phyloP scores from a whole-genome alignment of 2,113 vertebrate genomes.

The Myotis brandtii region DNA sequence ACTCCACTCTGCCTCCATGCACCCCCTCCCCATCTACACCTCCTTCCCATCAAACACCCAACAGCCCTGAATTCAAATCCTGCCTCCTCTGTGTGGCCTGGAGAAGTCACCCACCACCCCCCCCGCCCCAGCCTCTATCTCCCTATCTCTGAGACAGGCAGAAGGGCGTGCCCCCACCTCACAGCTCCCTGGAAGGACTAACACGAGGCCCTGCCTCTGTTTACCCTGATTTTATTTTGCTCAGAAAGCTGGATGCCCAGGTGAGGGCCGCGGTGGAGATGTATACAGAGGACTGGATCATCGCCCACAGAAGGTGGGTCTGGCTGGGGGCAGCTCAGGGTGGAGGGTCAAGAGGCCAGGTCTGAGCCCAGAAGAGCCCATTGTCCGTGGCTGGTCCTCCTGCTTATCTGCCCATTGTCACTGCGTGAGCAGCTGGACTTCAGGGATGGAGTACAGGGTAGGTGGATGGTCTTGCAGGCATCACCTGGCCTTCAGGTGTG shows the following conservation, averaged over 20 bases:
- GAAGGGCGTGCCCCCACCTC: not conserved
- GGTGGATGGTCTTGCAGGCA: not conserved
- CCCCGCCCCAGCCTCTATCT: not conserved
- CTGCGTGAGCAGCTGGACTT: not conserved
- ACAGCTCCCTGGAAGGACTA: too few relatives aligned
- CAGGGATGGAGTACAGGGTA: not conserved
- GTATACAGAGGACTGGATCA: slow-evolving; percentile 95
- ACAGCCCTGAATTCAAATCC: not conserved
- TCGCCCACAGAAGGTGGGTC: slow-evolving; percentile 93
- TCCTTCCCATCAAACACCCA: not conserved
- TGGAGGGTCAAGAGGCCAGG: not conserved
- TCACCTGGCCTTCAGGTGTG: rapidly evolving
- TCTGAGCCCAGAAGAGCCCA: not conserved
- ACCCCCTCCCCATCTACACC: rapidly evolving
- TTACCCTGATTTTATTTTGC: slow-evolving; percentile 5
- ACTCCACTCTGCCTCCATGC: not conserved
- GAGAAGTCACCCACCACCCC: not conserved
- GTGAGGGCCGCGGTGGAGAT: slow-evolving; percentile 92
- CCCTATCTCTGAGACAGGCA: not conserved
- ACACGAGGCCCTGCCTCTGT: too few relatives aligned
- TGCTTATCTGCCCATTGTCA: not conserved
- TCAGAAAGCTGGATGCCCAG: slow-evolving; percentile 91
- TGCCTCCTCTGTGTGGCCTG: not conserved
- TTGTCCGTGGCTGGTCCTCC: not conserved
- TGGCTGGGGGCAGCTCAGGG: not conserved